phyloP scores from a whole-genome alignment of 2,797 vertebrate species.

The Melanogrammus aeglefinus region DNA sequence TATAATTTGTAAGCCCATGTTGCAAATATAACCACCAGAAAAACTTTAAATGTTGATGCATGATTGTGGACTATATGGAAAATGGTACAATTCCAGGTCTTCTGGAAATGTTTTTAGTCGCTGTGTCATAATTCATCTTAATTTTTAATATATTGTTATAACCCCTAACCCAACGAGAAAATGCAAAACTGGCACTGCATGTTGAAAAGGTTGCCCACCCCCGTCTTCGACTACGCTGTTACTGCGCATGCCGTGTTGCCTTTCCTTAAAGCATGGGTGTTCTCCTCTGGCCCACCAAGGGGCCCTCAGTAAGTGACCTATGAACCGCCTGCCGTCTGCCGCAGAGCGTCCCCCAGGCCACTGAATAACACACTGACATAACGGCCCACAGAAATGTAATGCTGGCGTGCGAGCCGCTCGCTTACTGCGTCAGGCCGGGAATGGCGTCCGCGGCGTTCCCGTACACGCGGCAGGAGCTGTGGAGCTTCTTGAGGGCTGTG shows the following conservation, averaged over 20 bases:
- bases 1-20: no score
- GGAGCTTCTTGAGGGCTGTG: conserved; percentile 74
- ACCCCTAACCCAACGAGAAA: no score
- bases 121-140: no score
- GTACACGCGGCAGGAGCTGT: conserved; percentile 85
- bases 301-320: background rate
- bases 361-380: background rate
- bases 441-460: conserved; percentile 88
- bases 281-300: background rate
- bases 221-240: background rate
- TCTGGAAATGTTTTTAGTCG: no score
- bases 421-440: conserved; percentile 94
- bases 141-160: no score
- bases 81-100: no score
- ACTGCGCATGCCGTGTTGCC: background rate
- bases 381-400: background rate
- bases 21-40: no score
- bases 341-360: background rate
- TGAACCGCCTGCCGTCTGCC: background rate
- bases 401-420: conserved; percentile 12
- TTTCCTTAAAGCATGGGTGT: background rate
- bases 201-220: no score
- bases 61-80: no score
- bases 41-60: no score
- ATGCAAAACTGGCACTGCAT: no score